These are phyloP conservation scores for Mormyrus iriodes DNA, from an alignment of 2,113 vertebrate genomes.

Conservation along the genomic window DNA sequence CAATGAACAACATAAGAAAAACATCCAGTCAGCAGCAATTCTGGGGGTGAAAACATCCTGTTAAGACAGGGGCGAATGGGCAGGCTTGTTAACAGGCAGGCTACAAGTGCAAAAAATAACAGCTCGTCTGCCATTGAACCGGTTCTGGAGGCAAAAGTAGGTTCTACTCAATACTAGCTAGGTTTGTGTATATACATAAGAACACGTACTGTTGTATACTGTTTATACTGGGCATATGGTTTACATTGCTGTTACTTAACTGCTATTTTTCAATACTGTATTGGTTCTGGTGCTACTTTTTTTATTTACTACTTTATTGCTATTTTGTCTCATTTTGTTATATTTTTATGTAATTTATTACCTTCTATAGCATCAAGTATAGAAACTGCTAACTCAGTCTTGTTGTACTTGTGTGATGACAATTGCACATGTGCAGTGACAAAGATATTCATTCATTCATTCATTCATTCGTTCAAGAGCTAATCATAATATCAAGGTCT, in stretches of 20 bases:
- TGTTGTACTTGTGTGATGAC: background rate
- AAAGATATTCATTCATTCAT: background rate
- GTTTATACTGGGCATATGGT: background rate
- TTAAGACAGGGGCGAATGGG: background rate
- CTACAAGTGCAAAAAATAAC: background rate
- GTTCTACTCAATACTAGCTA: too few species aligned
- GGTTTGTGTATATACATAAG: background rate
- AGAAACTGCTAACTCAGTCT: background rate
- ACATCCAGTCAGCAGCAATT: background rate
- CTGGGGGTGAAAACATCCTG: background rate
- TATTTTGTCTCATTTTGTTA: background rate
- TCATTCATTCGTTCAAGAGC: background rate
- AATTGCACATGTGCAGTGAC: background rate
- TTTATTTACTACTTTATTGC: background rate
- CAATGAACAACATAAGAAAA: background rate
- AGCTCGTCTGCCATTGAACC: too few species aligned
- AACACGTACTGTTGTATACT: background rate
- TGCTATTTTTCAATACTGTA: background rate
- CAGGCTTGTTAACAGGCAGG: background rate
- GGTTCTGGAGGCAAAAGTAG: too few species aligned
- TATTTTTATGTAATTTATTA: background rate
- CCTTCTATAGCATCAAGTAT: background rate
- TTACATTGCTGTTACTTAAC: background rate
- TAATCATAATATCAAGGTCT: background rate
- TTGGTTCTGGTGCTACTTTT: background rate